A percentile compares a stretch with the other conserved stretches of the same genome.
Conservation (phyloP, 2,888 invertebrate species). For the Xylota sylvarum region DNA sequence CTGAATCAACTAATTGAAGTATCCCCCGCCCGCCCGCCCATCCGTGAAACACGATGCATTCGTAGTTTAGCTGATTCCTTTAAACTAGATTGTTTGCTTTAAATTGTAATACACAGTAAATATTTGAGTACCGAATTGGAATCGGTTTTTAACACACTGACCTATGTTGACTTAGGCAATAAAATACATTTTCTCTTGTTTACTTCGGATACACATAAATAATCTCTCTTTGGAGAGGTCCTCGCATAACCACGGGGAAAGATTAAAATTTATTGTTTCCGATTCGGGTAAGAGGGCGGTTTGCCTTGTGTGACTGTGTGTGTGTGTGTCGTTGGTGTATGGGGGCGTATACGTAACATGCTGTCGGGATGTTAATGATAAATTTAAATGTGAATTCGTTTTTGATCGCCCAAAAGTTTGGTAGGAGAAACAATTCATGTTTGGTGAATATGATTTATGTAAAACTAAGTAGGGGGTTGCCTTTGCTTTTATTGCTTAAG, state of each 20-base stretch:
- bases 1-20: slow-evolving; percentile 49
- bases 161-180: not conserved
- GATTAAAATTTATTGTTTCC: slow-evolving; percentile 64
- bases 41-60: not conserved
- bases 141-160: slow-evolving; percentile 9
- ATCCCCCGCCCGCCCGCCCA: not conserved
- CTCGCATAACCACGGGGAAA: slow-evolving; percentile 40
- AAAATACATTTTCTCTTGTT: slow-evolving; percentile 9
- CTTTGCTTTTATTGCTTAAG: not conserved
- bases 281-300: slow-evolving; percentile 25
- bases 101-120: slow-evolving; percentile 27
- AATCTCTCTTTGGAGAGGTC: not conserved
- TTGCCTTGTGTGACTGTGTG: not conserved
- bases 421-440: not conserved
- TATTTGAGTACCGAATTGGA: slow-evolving; percentile 14
- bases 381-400: slow-evolving; percentile 53
- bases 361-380: slow-evolving; percentile 55
- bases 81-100: slow-evolving; percentile 26
- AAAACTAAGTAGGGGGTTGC: not conserved
- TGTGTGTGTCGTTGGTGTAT: no score
- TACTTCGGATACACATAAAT: slow-evolving; percentile 32
- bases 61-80: not conserved
- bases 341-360: slow-evolving; percentile 29
- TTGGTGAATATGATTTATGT: slow-evolving; percentile 25
- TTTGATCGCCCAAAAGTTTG: not conserved